Evolutionary conservation across 2,888 invertebrate genomes (phyloP), one percentile per base, ranked within the genome.

Genomic region (Orthosia gracilis): DNA sequence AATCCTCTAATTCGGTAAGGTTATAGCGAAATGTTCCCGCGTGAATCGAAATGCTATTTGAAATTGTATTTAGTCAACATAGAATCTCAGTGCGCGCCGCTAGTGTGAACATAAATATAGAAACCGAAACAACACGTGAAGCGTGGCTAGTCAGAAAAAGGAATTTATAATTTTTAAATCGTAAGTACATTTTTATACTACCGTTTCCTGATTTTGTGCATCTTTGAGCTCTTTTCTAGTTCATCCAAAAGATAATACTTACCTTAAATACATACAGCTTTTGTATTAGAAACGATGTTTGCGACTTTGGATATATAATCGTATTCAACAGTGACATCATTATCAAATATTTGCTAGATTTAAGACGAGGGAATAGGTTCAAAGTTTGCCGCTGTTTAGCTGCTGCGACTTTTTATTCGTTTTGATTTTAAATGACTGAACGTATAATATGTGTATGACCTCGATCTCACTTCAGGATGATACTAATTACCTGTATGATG

Each of bases 1-100:
- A 11, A 23, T 61, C 5, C 40, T 58, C 76, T 45, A 61, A 87
- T 71, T 86, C 78, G 68, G 23, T 57, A 47, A 87, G 59, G 4
- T 87, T 82, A 69, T 82, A 78, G 18, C 68, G 69, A 79, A 78
- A 79, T 69, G 85, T 91, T 92, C 91, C 91, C 93, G 92, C 92
- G 88, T 79, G 85, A 86, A 85, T 83, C 55, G 40, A 52, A 76
- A 64, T 76, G 69, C 52, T 86, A 82, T 89, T 90, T 84, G 80
- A 87, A 89, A 78, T 72, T 68, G 67, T 74, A 86, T 85, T 83
- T 83, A 88, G 89, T 90, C 82, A 82, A 85, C 77, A 82, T 73
- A 76, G 76, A 72, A 69, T 69, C 78, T 84, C 75, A 69, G 73
- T 63, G 66, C 55, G 61, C 61, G 77, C 57, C 49, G 59, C 73